A percentile compares a stretch with the other conserved stretches of the same genome.
Evolutionary conservation across 2,888 invertebrate genomes (phyloP).

Genomic region (Melieria picta): DNA sequence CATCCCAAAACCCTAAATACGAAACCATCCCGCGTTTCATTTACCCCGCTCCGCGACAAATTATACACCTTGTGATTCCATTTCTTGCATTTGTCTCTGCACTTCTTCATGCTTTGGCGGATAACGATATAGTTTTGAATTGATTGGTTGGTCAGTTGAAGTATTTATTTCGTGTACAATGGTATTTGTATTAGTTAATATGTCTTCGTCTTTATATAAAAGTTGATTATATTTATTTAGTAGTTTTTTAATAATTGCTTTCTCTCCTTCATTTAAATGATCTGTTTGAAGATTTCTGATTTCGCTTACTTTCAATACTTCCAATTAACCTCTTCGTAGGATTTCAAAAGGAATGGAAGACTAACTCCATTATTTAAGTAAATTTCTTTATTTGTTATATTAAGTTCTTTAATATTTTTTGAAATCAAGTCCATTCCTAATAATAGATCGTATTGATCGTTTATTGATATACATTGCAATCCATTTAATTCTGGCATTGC

Average conservation of each 20-base stretch:
- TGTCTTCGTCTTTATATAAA: constrained; percentile 37
- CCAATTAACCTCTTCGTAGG: constrained; percentile 27
- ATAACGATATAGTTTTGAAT: constrained; percentile 28
- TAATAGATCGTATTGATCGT: constrained; percentile 30
- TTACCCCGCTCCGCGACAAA: too few species aligned
- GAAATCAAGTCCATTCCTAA: constrained; percentile 35
- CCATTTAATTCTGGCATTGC: too few species aligned
- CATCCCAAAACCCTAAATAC: too few species aligned
- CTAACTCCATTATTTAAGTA: constrained; percentile 3
- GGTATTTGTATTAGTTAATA: constrained; percentile 22
- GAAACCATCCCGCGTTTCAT: too few species aligned
- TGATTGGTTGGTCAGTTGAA: constrained; percentile 33
- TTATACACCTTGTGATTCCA: constrained; percentile 39
- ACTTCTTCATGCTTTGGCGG: constrained; percentile 32
- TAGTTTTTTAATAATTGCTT: constrained; percentile 18
- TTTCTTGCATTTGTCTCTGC: constrained; percentile 19
- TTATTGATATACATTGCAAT: too few species aligned
- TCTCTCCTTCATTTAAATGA: constrained; percentile 35
- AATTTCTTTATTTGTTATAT: constrained; percentile 25
- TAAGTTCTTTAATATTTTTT: constrained; percentile 3
- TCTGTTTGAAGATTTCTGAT: constrained; percentile 23
- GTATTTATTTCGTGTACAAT: constrained; percentile 35
- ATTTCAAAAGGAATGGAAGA: constrained; percentile 27
- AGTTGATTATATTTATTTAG: constrained; percentile 34
- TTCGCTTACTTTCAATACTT: constrained; percentile 33